Percentiles rank a stretch among this genome's conserved stretches.
Conservation (phyloP, 1,140 invertebrate genomes). For the Elymnias hypermnestra region DNA sequence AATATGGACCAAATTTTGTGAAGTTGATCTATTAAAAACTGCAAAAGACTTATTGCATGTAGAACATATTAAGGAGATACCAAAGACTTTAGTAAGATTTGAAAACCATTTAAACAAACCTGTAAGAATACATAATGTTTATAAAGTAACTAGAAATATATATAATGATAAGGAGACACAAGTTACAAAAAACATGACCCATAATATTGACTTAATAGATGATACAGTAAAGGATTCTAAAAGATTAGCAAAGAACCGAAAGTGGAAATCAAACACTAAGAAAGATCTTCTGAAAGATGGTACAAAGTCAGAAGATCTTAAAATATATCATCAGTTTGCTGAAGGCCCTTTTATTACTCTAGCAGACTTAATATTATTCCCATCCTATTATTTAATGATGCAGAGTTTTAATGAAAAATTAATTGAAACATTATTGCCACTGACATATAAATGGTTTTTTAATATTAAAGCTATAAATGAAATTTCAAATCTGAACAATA, state of each 20-base stretch:
- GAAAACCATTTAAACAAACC: conserved; percentile 92
- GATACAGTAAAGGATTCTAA: conserved; percentile 9
- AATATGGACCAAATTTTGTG: conserved; percentile 95
- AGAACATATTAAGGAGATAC: conserved; percentile 31
- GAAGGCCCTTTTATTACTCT: conserved; percentile 90
- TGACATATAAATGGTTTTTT: conserved; percentile 82
- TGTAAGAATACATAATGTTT: conserved; percentile 90
- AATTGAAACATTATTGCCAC: conserved; percentile 78
- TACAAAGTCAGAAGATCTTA: conserved; percentile 73
- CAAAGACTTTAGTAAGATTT: conserved; percentile 81
- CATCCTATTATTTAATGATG: conserved; percentile 82
- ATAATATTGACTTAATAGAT: too few species aligned
- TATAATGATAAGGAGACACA: too few species aligned
- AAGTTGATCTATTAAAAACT: conserved; percentile 84
- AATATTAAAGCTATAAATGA: conserved; percentile 64
- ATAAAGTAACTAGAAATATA: conserved; percentile 82
- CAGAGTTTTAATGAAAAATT: conserved; percentile 63
- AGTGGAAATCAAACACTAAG: conserved; percentile 66
- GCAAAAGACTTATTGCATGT: conserved; percentile 55
- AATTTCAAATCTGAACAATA: conserved; percentile 36
- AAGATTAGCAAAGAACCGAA: conserved; percentile 56
- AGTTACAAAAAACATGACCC: too few species aligned
- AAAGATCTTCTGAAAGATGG: conserved; percentile 48
- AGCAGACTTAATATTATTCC: conserved; percentile 89
- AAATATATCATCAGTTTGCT: conserved; percentile 84